These are phyloP conservation scores for Aricia agestis DNA, from an alignment of 1,140 invertebrate genomes.

Conservation along the genomic window DNA sequence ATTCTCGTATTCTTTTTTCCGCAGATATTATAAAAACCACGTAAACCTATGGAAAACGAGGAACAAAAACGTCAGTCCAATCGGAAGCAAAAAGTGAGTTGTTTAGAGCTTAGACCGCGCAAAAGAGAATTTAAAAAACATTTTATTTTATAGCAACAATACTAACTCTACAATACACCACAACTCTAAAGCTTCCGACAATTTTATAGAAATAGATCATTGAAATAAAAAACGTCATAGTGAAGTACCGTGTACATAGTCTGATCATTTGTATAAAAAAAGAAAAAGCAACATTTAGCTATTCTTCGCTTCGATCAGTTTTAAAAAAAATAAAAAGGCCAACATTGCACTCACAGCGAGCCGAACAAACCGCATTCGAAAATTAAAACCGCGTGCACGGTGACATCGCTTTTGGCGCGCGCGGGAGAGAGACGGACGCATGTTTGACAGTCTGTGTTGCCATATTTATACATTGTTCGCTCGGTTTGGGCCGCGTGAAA, in stretches of 20 bases:
- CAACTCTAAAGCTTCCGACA: background rate
- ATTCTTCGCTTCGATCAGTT: slow-evolving; percentile 36
- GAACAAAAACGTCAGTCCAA: background rate
- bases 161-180: background rate
- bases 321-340: slow-evolving; percentile 47
- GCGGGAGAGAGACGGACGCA: slow-evolving; percentile 49
- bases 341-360: slow-evolving; percentile 56
- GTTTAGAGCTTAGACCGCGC: background rate
- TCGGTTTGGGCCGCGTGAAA: slow-evolving; percentile 72
- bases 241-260: slow-evolving; percentile 10
- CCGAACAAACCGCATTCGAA: slow-evolving; percentile 67
- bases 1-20: background rate
- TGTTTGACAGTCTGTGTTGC: slow-evolving; percentile 57
- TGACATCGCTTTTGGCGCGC: slow-evolving; percentile 59
- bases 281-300: slow-evolving; percentile 24
- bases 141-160: slow-evolving; percentile 7
- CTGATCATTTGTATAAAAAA: slow-evolving; percentile 26
- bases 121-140: background rate
- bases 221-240: slow-evolving; percentile 9
- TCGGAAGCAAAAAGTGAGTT: background rate
- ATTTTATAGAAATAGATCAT: slow-evolving; percentile 8
- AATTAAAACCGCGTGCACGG: slow-evolving; percentile 65
- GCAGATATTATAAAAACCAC: background rate
- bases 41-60: background rate
- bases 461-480: slow-evolving; percentile 67